phyloP scores from a whole-genome alignment of 2,888 invertebrate species.

The Noctua pronuba region DNA sequence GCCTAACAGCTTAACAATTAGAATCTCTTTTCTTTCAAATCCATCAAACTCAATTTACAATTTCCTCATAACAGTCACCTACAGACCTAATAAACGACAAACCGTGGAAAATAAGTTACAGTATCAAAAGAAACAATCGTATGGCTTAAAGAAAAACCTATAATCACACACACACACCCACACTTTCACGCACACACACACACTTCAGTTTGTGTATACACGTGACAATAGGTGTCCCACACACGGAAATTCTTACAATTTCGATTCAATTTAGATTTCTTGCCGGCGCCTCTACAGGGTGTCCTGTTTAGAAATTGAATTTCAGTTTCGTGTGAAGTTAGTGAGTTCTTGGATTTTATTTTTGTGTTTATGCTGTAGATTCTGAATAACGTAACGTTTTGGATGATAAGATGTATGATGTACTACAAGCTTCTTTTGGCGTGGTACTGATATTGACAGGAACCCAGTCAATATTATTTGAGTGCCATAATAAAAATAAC shows the following conservation, averaged over 20 bases:
- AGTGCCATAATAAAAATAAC: background rate
- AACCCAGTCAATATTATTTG: background rate
- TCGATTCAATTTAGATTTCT: constrained; percentile 82
- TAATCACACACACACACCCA: constrained; percentile 38
- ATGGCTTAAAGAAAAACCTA: constrained; percentile 47
- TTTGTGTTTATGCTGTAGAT: background rate
- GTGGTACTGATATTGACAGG: background rate
- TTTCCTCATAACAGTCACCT: constrained; percentile 6
- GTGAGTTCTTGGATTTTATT: constrained; percentile 27
- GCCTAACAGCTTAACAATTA: background rate
- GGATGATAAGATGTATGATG: rapidly evolving
- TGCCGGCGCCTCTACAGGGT: constrained; percentile 69
- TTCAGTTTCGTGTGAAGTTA: constrained; percentile 30
- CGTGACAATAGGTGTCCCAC: constrained; percentile 65
- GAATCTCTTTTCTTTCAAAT: background rate
- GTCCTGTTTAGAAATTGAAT: constrained; percentile 64
- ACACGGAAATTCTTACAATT: constrained; percentile 76
- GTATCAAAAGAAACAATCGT: constrained; percentile 59
- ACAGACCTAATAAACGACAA: constrained; percentile 24
- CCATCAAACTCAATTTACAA: background rate
- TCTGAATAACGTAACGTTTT: background rate
- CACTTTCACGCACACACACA: constrained; percentile 16
- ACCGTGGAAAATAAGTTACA: constrained; percentile 34
- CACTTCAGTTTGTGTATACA: background rate
- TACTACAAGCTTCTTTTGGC: background rate